Base-by-base conservation (phyloP, 2,888 invertebrate species). In the Esperia sulphurella region DNA sequence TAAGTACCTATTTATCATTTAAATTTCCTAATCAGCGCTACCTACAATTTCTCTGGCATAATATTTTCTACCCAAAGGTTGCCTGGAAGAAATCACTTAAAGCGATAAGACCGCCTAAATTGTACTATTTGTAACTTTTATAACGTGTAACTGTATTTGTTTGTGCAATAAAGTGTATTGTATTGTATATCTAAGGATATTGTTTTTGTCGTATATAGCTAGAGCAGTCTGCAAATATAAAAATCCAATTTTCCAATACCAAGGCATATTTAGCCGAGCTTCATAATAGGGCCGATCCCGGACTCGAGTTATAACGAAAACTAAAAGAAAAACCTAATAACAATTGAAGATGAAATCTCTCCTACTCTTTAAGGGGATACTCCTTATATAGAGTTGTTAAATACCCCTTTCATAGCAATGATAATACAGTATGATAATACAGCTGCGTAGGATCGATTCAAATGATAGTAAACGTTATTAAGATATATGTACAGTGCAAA, bases 281-380 rank as follows among this genome's bases (percentile, higher is more conserved):
- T 53, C 53, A 56, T 59, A 58, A 63, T 57, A 50, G 42, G 48
- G 52, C 41, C 48, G 46, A 50, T 48, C 39, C 40, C 39, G 29
- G n/a, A 7, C 29, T 31, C 40, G 44, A 50, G 48, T 47, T 50
- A 52, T 44, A 52, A 51, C 52, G 47, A 44, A 48, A 54, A 54
- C 48, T 53, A 46, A 45, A 47, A 54, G 58, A 61, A 59, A 63
- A 61, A 62, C 54, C 62, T 59, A 59, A 62, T 59, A 64, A 62
- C 59, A 61, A 61, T 58, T 53, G 50, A 50, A 52, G 58, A 59
- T 59, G 53, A 52, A 60, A 56, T 57, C 50, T 53, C 50, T 49
- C 38, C 48, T 28, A 39, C 40, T 44, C 52, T 43, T 37, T 50
- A 48, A 42, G 33, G 42, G 37, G 41, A 12, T 40, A n/a, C n/a